These are phyloP conservation scores for Drosophila lacteicornis DNA, from an alignment of 1,140 invertebrate genomes.

Conservation along the genomic window DNA sequence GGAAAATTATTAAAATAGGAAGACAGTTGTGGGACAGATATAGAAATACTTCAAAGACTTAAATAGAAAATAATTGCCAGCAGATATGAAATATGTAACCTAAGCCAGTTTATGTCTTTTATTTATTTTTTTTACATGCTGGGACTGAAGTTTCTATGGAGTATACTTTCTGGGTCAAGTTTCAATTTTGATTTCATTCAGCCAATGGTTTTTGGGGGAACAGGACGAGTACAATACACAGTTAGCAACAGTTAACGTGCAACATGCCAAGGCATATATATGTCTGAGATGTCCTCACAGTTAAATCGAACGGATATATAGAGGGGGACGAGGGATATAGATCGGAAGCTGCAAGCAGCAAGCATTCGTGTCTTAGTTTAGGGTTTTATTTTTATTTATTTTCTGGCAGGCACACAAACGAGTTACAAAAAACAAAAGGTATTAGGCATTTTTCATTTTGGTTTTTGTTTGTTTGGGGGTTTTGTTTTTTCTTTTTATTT, in stretches of 20 bases:
- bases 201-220: conserved; percentile 46
- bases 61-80: conserved; percentile 17
- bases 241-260: conserved; percentile 73
- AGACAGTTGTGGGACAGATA: conserved; percentile 1
- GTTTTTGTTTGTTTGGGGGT: conserved; percentile 6
- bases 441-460: conserved; percentile 30
- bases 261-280: conserved; percentile 66
- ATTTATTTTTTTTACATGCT: conserved; percentile 38
- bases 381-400: conserved; percentile 32
- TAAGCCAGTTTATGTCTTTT: conserved; percentile 4
- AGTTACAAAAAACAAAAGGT: conserved; percentile 35
- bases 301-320: conserved; percentile 31
- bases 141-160: conserved; percentile 31
- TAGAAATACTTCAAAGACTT: conserved; percentile 11
- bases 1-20: neutral
- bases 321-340: conserved; percentile 26
- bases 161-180: conserved; percentile 8
- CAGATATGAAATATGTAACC: conserved; percentile 1
- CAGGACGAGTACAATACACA: conserved; percentile 31
- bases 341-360: conserved; percentile 43
- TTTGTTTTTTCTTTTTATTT: conserved; percentile 2
- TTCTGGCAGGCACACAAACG: conserved; percentile 30
- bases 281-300: conserved; percentile 18
- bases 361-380: conserved; percentile 43
- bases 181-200: conserved; percentile 37